These are phyloP conservation scores for Streptopelia turtur DNA, from an alignment of 2,797 vertebrate species.

Conservation along the genomic window DNA sequence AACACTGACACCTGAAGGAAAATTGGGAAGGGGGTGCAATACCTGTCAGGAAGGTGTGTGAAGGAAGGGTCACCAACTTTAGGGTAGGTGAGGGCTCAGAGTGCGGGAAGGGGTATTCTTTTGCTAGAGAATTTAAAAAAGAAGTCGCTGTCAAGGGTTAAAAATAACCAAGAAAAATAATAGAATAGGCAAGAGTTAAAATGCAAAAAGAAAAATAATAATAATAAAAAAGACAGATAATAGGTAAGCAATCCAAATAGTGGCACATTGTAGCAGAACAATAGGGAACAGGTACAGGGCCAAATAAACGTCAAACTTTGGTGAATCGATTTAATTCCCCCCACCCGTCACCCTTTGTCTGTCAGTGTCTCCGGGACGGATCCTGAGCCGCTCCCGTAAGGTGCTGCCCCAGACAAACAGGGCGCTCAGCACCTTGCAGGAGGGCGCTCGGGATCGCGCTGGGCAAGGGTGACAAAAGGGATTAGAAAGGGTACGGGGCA, in stretches of 20 bases:
- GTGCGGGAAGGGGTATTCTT: constrained; percentile 52
- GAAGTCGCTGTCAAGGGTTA: constrained; percentile 69
- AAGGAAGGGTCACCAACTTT: constrained; percentile 66
- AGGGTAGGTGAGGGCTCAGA: constrained; percentile 67
- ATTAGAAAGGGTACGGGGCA: background rate
- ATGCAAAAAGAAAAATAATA: background rate
- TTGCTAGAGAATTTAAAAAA: constrained; percentile 67
- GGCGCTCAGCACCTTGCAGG: background rate
- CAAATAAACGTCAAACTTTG: background rate
- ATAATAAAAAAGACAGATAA: background rate
- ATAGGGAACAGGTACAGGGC: background rate
- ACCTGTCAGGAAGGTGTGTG: constrained; percentile 65
- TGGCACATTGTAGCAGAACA: background rate
- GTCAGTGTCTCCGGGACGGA: background rate
- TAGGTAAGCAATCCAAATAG: background rate
- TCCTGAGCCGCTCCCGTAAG: background rate
- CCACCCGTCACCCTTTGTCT: constrained; percentile 37
- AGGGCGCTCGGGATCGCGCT: background rate
- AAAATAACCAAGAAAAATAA: constrained; percentile 56
- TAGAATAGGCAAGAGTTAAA: constrained; percentile 53
- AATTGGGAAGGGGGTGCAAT: constrained; percentile 53
- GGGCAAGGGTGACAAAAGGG: background rate
- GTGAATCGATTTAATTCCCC: background rate
- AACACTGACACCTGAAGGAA: background rate
- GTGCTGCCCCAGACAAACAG: background rate